Evolutionary conservation across 2,888 invertebrate species (phyloP), one percentile per base, ranked within the genome.

Genomic region (Standfussiana lucernea): DNA sequence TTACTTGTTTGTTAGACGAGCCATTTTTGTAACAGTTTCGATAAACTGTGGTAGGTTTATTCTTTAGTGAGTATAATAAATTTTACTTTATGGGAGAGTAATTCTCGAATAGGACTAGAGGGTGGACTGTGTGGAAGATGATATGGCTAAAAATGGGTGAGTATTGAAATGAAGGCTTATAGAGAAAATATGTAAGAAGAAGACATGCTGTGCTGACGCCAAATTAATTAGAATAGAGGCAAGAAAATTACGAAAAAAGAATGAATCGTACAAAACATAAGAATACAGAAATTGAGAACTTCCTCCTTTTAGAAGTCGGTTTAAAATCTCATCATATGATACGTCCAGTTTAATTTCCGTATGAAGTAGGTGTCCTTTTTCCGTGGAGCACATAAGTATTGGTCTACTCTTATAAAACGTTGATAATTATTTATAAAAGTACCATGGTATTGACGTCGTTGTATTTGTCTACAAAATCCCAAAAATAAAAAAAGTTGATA

Each of bases 1-100:
- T 82, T 71, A 68, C n/a, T 80, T 64, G 62, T 67, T 80, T 73
- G 59, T 62, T 64, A 10, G 3, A 32, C 21, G 15, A 76, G 45
- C 45, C 6, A 64, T 84, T 76, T 80, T 76, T 61, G 59, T 21
- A 64, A 15, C n/a, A 59, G 40, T 69, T 72, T 10, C 40, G 40
- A 32, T 73, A 59, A 72, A 66, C 32, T 71, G 45, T 47, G 2
- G 28, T 8, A n/a, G 40, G 64, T 40, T 28, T n/a, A 28, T 64
- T 64, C 0, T 40, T 28, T 3, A 15, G n/a, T 64, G 15, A 13
- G 62, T 10, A 5, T 61, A 61, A 61, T 37, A 37, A n/a, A 40
- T n/a, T 15, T 64, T 21, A 21, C 10, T 40, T 64, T 2, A 8
- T 8, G 3, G 15, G n/a, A 40, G 1, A 40, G 15, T 40, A 40